Conservation (phyloP, 2,888 invertebrate species). For the Platynereis dumerilii region DNA sequence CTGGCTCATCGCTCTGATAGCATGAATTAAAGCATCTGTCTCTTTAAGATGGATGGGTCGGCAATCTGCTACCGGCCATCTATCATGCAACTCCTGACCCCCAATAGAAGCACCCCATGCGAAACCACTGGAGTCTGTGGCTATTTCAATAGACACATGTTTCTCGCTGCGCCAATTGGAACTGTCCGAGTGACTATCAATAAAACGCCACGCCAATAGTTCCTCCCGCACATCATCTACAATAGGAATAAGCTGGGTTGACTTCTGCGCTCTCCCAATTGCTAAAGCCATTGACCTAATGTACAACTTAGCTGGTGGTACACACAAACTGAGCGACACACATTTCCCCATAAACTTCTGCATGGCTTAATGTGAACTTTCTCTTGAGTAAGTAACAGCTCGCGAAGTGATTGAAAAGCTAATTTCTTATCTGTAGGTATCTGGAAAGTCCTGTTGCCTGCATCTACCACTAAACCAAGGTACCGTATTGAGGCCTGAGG, state of each 20-base stretch:
- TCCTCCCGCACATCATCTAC: neutral
- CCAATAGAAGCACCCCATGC: neutral
- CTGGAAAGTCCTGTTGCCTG: too few relatives aligned
- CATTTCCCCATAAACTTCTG: too few relatives aligned
- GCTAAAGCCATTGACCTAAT: too few relatives aligned
- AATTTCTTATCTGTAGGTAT: too few relatives aligned
- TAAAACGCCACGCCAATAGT: neutral
- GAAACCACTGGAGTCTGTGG: neutral
- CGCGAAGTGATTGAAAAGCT: too few relatives aligned
- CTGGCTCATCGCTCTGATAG: neutral
- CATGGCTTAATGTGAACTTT: too few relatives aligned
- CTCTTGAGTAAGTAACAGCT: too few relatives aligned
- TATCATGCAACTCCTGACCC: neutral
- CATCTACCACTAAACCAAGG: too few relatives aligned
- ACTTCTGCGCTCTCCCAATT: neutral
- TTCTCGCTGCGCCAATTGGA: neutral
- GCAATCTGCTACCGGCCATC: neutral
- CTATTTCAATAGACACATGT: neutral
- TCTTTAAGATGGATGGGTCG: conserved; percentile 3
- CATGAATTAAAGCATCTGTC: neutral
- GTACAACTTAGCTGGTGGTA: too few relatives aligned
- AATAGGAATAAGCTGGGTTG: neutral
- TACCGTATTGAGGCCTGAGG: too few relatives aligned
- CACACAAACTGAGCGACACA: too few relatives aligned
- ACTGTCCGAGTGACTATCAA: neutral